Base-by-base conservation (phyloP, 1,140 invertebrate species). In the Pseudomyrmex gracilis region DNA sequence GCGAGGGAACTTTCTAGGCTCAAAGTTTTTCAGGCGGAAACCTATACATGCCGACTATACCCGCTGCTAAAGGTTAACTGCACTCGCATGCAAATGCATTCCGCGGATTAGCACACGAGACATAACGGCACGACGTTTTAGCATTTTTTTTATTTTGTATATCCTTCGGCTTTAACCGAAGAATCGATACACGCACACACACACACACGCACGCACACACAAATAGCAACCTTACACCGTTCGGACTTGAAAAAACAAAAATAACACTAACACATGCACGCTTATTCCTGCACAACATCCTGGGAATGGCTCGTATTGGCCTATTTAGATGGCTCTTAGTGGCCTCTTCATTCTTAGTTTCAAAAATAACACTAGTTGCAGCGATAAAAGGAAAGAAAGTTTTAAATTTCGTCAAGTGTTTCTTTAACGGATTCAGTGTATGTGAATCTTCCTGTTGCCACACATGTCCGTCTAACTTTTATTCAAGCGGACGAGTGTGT, bases 51-150 rank as follows among this genome's bases (percentile, higher is more conserved):
- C 20, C 20, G 22, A 34, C 34, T 34, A 34, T 34, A 34, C 15
- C 9, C 12, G 20, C 9, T 78, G 20, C 9, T 78, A 80, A 80
- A 80, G 76, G 66, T 80, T 49, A 80, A 58, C 76, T 71, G 53
- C 76, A 70, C 51, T 80, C 53, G 34, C 66, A 80, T 80, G 76
- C n/a, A 80, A 80, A 80, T 80, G 43, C 22, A 70, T 58, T 60
- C 53, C 22, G 12, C 12, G 53, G 66, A 80, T 71, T 80, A 60
- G n/a, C 51, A 80, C 64, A 57, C 7, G 51, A 70, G 53, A 57
- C 34, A 15, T 68, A 55, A 68, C 64, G 76, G 64, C 66, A 70
- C 8, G 7, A 68, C 51, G n/a, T 34, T 34, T 34, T 34, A 13
- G 4, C 15, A 45, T 55, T 17, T 70, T 78, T 78, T 78, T 78